These are phyloP conservation scores for Andrena cerasifolii DNA, from an alignment of 1,140 invertebrate genomes.

Conservation along the genomic window DNA sequence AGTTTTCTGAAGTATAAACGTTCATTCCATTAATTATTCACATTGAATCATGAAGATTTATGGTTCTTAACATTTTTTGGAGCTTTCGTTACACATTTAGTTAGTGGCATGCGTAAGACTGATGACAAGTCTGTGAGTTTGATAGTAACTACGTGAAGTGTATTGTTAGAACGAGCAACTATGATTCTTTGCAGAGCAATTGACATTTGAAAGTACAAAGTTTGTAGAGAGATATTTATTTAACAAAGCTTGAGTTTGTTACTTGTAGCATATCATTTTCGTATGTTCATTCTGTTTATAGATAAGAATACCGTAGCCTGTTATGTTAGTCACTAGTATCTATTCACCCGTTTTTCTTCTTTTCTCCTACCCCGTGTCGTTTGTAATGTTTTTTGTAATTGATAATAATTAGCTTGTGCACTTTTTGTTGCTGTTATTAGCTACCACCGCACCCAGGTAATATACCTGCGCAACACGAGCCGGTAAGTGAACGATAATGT, in stretches of 20 bases:
- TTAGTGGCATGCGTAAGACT: neutral
- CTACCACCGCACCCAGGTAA: conserved; percentile 62
- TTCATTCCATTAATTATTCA: neutral
- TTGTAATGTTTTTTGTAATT: conserved; percentile 66
- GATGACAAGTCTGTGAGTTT: neutral
- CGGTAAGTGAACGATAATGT: conserved; percentile 57
- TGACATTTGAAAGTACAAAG: neutral
- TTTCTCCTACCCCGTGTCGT: conserved; percentile 19
- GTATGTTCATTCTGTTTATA: neutral
- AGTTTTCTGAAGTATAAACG: neutral
- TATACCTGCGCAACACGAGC: conserved; percentile 51
- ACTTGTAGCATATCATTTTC: neutral
- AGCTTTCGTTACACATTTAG: neutral
- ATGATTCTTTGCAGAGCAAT: neutral
- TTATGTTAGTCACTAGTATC: neutral
- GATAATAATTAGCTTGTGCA: conserved; percentile 72
- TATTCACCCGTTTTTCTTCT: neutral
- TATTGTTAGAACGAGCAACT: neutral
- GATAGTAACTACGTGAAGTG: neutral
- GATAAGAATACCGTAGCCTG: neutral
- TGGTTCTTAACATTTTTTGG: neutral
- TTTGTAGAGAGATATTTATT: neutral
- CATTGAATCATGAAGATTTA: conserved; percentile 11
- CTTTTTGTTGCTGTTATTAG: conserved; percentile 72
- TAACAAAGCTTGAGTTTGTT: neutral